Evolutionary conservation across 2,113 vertebrate species (phyloP), one percentile per base, ranked within the genome.

Genomic region (Galbula dea): DNA sequence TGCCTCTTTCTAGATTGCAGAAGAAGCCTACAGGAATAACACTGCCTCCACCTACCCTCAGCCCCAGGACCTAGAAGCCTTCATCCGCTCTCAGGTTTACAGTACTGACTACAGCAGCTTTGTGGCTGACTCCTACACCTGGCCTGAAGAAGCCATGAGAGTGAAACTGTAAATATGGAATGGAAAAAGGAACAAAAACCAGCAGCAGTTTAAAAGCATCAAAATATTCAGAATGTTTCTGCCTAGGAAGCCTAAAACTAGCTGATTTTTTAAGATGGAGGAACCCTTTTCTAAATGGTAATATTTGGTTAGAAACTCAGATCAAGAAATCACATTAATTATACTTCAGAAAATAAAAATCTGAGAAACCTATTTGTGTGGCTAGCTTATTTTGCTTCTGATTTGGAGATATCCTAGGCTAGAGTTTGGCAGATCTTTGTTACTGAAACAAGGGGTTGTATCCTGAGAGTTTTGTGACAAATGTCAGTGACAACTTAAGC

Each of bases 71-170:
- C 99, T 99, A 80, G 98, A 98, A 80, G 98, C 97, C 3, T 98
- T 98, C 52, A 92, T 99, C 86, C 95, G 88, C 75, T 98, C 98
- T 7, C 98, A 98, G 54, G 90, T 98, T 90, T 99, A 98, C 67
- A 98, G 92, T 54, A 98, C 98, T 0, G 97, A 99, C 36, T 99
- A 99, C 37, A 98, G 98, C 20, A 97, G 98, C 86, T 98, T 99
- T 72, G 90, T 97, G 36, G 97, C 98, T 36, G 99, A 99, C 91
- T 97, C 98, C 23, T 99, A 99, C 48, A 49, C 96, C 84, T 99
- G 99, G 99, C 99, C 99, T 7, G 95, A 98, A 73, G 97, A 98
- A 66, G 98, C 97, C 76, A 98, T 98, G 97, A 96, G 95, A 87
- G 95, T 99, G 86, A 99, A 97, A 98, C 98, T 83, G 98, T 98